phyloP scores from a whole-genome alignment of 2,113 vertebrate species.

The Plestiodon gilberti region DNA sequence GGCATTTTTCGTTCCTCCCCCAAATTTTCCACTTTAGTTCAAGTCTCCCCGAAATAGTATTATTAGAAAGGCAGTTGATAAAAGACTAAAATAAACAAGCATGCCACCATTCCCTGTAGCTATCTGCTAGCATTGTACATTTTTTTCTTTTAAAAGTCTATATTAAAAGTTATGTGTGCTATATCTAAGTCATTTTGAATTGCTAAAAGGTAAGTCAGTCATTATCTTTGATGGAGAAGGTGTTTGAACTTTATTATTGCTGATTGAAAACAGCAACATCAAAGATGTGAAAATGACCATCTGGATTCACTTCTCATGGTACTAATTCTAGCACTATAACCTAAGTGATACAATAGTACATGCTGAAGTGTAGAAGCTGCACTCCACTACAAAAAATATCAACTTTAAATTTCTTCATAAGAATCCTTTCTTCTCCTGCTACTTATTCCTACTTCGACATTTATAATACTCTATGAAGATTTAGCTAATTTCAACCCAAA shows the following conservation, averaged over 20 bases:
- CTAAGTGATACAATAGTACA: no score
- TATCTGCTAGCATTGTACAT: not conserved
- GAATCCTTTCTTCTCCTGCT: no score
- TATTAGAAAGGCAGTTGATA: not conserved
- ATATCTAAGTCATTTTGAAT: slow-evolving; percentile 36
- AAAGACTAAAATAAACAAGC: not conserved
- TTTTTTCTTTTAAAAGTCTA: not conserved
- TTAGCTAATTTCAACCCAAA: no score
- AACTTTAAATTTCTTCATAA: no score
- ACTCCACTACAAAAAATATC: no score
- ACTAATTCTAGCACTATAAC: not conserved
- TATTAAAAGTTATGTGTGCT: slow-evolving; percentile 28
- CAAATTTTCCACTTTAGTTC: not conserved
- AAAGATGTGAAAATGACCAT: slow-evolving; percentile 32
- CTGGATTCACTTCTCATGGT: not conserved
- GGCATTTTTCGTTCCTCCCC: not conserved
- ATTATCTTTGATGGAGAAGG: slow-evolving; percentile 24
- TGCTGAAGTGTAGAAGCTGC: no score
- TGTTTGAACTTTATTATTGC: slow-evolving; percentile 8
- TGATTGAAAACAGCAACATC: slow-evolving; percentile 24
- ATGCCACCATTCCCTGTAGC: not conserved
- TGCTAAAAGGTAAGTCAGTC: not conserved
- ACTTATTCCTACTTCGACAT: no score
- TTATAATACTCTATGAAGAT: no score
- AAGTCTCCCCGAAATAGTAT: not conserved